Evolutionary conservation across 1,140 invertebrate genomes (phyloP).

Genomic region (Hestina assimilis): DNA sequence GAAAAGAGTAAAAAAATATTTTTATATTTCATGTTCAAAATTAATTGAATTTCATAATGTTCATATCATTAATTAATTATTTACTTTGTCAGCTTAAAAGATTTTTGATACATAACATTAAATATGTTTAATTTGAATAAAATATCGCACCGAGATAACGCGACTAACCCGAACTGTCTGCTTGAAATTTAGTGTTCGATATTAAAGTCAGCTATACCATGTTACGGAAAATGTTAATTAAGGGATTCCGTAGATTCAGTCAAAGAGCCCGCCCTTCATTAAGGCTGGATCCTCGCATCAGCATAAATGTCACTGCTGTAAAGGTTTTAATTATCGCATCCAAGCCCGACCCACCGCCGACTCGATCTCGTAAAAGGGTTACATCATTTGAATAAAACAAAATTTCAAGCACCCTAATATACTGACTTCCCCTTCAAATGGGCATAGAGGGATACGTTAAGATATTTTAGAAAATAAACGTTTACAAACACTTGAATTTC

Average conservation of each 20-base stretch:
- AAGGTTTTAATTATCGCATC: slow-evolving; percentile 70
- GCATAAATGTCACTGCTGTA: slow-evolving; percentile 68
- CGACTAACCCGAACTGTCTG: slow-evolving; percentile 14
- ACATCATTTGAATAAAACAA: slow-evolving; percentile 48
- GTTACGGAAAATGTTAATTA: slow-evolving; percentile 66
- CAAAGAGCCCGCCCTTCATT: slow-evolving; percentile 66
- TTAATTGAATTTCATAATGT: too few species aligned
- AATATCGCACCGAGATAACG: slow-evolving; percentile 10
- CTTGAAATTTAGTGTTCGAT: slow-evolving; percentile 39
- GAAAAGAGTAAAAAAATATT: too few species aligned
- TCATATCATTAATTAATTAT: not conserved
- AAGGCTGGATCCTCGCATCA: slow-evolving; percentile 60
- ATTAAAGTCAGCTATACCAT: slow-evolving; percentile 34
- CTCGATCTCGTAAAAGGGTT: slow-evolving; percentile 62
- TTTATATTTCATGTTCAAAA: too few species aligned
- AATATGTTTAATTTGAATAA: slow-evolving; percentile 10
- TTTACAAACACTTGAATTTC: too few species aligned
- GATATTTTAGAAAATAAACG: not conserved
- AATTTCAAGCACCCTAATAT: slow-evolving; percentile 38
- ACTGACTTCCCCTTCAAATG: slow-evolving; percentile 20
- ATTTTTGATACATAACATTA: not conserved
- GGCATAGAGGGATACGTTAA: not conserved
- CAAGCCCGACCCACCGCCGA: slow-evolving; percentile 58
- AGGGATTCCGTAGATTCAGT: slow-evolving; percentile 53
- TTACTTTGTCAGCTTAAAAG: not conserved